These are phyloP conservation scores for Dufourea novaeangliae DNA, from an alignment of 1,140 invertebrate species.

Conservation along the genomic window DNA sequence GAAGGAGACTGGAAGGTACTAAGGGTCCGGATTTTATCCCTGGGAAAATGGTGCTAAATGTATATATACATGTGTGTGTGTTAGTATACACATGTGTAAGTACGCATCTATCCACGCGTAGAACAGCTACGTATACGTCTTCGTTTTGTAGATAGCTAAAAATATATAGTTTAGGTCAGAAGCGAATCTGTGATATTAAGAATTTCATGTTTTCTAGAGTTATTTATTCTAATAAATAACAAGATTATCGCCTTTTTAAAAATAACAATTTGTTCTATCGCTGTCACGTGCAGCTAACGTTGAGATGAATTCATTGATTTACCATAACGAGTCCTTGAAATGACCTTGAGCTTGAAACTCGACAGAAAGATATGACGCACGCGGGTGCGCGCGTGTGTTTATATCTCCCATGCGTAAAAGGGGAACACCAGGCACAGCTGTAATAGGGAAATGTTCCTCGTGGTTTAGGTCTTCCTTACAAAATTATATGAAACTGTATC, in stretches of 20 bases:
- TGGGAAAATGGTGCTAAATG: slow-evolving; percentile 23
- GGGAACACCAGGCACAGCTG: slow-evolving; percentile 14
- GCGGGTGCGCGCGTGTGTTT: neutral
- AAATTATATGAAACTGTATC: slow-evolving; percentile 50
- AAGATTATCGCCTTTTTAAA: neutral
- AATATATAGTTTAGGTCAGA: no score
- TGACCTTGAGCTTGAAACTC: slow-evolving; percentile 3
- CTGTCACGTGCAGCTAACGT: neutral
- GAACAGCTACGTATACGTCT: no score
- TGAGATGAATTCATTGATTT: neutral
- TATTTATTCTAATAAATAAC: neutral
- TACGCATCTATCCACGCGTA: no score
- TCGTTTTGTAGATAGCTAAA: no score
- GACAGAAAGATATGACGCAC: neutral
- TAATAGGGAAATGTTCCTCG: slow-evolving; percentile 48
- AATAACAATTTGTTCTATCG: neutral
- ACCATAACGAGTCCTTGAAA: neutral
- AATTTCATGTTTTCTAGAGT: neutral
- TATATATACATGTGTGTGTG: neutral
- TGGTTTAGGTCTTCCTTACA: slow-evolving; percentile 27
- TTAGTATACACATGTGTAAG: no score
- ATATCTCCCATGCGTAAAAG: slow-evolving; percentile 12
- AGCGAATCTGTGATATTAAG: neutral
- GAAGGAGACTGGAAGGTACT: slow-evolving; percentile 28
- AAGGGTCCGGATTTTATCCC: slow-evolving; percentile 51